Base-by-base conservation (phyloP, 2,888 invertebrate species). In the Leptopilina drosophilae region DNA sequence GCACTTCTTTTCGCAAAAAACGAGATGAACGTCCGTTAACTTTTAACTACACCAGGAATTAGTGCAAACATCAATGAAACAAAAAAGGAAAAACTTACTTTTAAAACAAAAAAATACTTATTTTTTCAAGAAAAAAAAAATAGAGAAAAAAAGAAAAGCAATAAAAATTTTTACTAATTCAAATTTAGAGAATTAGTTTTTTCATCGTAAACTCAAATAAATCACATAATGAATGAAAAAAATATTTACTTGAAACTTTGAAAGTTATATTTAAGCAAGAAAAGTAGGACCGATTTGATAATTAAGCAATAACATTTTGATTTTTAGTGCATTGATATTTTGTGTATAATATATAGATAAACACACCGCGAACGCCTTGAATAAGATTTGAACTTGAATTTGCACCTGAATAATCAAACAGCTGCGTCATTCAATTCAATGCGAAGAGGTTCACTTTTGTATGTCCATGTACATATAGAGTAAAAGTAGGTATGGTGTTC, bases 401-500 rank as follows among this genome's bases (percentile, higher is more conserved):
- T 69, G 26, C 56, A 73, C 33, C 56, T 56, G 53, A 73, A 73
- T 73, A 56, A 73, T 56, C 73, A 56, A 73, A n/a, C 33, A 73
- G 73, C 73, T 56, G 73, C 56, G 73, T 73, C 73, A 73, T 73
- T 40, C 73, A 33, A 53, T n/a, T 56, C 26, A 73, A 73, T 73
- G 26, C 4, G 53, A 53, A 53, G 49, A 69, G 53, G 49, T 14
- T 69, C 12, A 53, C 26, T 64, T 33, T 73, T 73, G n/a, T 73
- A 33, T n/a, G 33, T 73, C 9, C 56, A 49, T 49, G 11, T 49
- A 11, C 11, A 49, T 49, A 49, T 49, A 59, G n/a, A 73, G 73
- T 56, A 73, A 73, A 73, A 73, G 73, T 73, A 73, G 73, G 73
- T 73, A 73, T 73, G 73, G 56, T 73, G 73, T 56, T 56, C 73